Conservation (phyloP, 1,140 invertebrate species). For the Archegozetes longisetosus region DNA sequence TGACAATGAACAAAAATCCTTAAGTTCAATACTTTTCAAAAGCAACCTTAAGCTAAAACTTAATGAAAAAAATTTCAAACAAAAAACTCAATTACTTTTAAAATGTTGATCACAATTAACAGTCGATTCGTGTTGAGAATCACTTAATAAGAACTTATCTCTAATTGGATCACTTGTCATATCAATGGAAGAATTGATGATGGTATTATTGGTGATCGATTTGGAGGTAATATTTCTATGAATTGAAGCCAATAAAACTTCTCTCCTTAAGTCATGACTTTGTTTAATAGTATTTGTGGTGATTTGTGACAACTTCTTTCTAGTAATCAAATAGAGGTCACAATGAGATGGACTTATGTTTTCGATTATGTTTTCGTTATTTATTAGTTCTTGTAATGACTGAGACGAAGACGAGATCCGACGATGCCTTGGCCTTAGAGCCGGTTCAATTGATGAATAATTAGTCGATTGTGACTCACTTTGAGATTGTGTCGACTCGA, state of each 20-base stretch:
- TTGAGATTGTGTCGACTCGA: neutral
- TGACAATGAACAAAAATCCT: too few relatives aligned
- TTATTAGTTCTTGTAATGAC: neutral
- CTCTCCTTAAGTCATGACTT: slow-evolving; percentile 1
- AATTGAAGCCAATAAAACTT: slow-evolving; percentile 11
- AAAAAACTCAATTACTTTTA: too few relatives aligned
- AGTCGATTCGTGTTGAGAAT: too few relatives aligned
- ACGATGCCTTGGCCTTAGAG: neutral
- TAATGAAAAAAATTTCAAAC: too few relatives aligned
- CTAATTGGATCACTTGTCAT: too few relatives aligned
- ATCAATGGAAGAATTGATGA: too few relatives aligned
- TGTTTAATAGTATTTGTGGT: neutral
- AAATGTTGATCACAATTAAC: too few relatives aligned
- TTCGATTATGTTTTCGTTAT: neutral
- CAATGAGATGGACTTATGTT: neutral
- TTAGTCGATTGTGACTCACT: too few relatives aligned
- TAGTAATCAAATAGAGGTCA: slow-evolving; percentile 12
- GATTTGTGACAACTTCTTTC: slow-evolving; percentile 7
- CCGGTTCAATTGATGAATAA: too few relatives aligned
- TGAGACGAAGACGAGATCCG: neutral
- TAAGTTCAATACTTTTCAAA: too few relatives aligned
- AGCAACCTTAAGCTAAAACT: too few relatives aligned
- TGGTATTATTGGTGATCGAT: neutral
- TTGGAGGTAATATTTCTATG: neutral
- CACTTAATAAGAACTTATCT: too few relatives aligned